A percentile compares a stretch with the other conserved stretches of the same genome.
phyloP scores from a whole-genome alignment of 92 coral and sea anemone species.

The Nematostella vectensis region DNA sequence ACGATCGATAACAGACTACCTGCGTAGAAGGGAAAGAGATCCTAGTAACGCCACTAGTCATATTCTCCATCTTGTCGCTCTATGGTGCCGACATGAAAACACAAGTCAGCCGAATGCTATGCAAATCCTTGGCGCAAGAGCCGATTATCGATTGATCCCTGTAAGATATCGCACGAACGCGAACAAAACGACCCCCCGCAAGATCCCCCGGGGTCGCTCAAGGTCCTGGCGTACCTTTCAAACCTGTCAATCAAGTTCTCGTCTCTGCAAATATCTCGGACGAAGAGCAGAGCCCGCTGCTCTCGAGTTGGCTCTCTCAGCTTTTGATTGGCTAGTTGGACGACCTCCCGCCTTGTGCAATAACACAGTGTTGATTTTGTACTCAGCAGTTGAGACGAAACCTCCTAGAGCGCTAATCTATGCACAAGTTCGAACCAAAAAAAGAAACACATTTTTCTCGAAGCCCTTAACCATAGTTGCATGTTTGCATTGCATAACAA shows the following conservation, averaged over 20 bases:
- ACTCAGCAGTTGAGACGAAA: constrained; percentile 41
- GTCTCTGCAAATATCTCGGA: constrained; percentile 4
- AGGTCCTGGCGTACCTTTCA: background rate
- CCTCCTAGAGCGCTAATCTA: constrained; percentile 89
- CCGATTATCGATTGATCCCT: too few species aligned
- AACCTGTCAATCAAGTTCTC: constrained; percentile 4
- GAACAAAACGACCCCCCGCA: constrained; percentile 5
- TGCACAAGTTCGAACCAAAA: constrained; percentile 32
- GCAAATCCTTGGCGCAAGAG: too few species aligned
- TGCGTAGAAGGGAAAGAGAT: too few species aligned
- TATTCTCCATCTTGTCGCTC: too few species aligned
- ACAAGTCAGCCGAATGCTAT: too few species aligned
- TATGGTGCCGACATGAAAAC: too few species aligned
- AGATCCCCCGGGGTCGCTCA: constrained; percentile 1
- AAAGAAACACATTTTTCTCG: too few species aligned
- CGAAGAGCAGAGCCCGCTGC: constrained; percentile 1
- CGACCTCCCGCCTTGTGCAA: constrained; percentile 42
- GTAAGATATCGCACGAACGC: too few species aligned
- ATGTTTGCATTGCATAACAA: too few species aligned
- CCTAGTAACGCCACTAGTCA: too few species aligned
- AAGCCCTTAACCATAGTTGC: too few species aligned
- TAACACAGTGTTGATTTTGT: constrained; percentile 55
- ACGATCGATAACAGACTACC: too few species aligned
- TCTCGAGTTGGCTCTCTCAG: background rate
- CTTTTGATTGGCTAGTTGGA: background rate